Evolutionary conservation across 92 coral and sea anemone species (phyloP), one percentile per base, ranked within the genome.

Genomic region (Actinernus sp.): DNA sequence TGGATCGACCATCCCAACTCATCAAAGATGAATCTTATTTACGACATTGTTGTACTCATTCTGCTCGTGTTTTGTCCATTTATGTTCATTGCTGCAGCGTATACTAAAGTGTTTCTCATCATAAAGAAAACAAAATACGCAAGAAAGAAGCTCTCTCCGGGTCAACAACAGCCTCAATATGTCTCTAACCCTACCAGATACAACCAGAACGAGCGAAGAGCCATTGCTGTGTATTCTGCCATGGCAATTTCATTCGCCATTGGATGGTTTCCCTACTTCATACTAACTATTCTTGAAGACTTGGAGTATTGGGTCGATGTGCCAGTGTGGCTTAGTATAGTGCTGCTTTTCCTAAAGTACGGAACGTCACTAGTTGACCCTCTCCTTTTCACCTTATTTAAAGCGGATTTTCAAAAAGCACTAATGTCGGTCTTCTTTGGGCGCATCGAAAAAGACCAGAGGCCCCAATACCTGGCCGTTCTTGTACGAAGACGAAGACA

Each of bases 181-280:
- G 21, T 4, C 8, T 45, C 13, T 23, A 71, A 31, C 55, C 41
- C 38, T n/a, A 28, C 52, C n/a, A 87, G 50, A 12, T 50, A 57
- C 30, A 74, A 65, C 23, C 52, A 34, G 2, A 81, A 72, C 27
- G 76, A 68, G 46, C 49, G 75, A 12, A 52, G 71, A 47, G 87
- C 88, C 0, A 12, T 78, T 5, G 29, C 61, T 0, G 70, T 87
- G 11, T 78, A 81, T 31, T 28, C 77, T 44, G 47, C 59, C 3
- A 87, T 87, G 88, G 44, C 85, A 14, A 5, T 47, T 4, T 74
- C 79, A 19, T 87, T 81, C 41, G 81, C 45, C 0, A 52, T 68
- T 13, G 93, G 88, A 0, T 87, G 93, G 93, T 81, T 87, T n/a
- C 93, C 93, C 1, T 87, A 81, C 47, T 87, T 87, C 32, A 17